These are phyloP conservation scores for Sylvicapra grimmia DNA, from an alignment of 2,113 vertebrate genomes.

Conservation along the genomic window DNA sequence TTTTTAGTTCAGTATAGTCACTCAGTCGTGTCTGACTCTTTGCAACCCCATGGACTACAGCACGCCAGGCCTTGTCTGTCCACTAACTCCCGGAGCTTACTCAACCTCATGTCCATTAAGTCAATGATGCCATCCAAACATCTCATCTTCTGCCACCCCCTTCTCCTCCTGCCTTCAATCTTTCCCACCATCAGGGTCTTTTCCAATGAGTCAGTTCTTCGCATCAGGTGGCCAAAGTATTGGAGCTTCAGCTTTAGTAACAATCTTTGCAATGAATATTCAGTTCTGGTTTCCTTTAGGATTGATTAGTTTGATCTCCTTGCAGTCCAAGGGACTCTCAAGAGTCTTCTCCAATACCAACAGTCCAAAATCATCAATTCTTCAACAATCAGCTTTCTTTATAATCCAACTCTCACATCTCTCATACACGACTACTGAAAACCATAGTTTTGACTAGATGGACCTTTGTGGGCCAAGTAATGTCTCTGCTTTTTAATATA, in stretches of 20 bases:
- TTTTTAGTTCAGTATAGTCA: background rate
- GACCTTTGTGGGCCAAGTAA: background rate
- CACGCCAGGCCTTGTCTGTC: background rate
- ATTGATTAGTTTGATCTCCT: background rate
- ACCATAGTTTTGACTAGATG: background rate
- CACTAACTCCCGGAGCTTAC: background rate
- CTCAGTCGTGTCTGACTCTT: background rate
- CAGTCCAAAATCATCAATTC: background rate
- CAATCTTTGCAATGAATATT: background rate
- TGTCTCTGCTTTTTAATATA: background rate
- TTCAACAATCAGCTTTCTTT: background rate
- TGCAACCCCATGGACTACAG: background rate
- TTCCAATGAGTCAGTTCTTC: background rate
- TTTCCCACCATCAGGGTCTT: background rate
- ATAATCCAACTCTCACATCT: background rate
- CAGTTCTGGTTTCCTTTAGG: background rate
- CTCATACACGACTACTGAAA: background rate
- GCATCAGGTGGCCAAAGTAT: background rate
- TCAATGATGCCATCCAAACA: background rate
- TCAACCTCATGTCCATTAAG: background rate
- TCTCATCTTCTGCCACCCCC: background rate
- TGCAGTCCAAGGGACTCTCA: background rate
- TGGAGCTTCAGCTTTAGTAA: background rate
- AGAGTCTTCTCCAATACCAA: background rate
- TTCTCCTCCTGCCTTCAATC: background rate